Percentiles rank a stretch among this genome's conserved stretches.
phyloP scores from a whole-genome alignment of 2,888 invertebrate genomes.

The Kryphioiulus occultus region DNA sequence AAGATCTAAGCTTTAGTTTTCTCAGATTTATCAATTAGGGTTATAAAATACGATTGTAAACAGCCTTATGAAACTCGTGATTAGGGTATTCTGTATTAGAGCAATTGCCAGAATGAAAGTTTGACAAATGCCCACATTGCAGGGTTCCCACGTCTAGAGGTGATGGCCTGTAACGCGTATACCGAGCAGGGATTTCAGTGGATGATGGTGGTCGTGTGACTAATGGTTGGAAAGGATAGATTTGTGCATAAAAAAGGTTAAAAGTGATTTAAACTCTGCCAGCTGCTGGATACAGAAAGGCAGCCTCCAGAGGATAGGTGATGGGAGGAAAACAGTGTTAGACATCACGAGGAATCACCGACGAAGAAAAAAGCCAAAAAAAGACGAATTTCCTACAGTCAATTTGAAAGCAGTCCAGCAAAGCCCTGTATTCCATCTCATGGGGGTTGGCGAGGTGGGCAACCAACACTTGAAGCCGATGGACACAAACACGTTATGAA shows the following conservation, averaged over 20 bases:
- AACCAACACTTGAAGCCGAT: neutral
- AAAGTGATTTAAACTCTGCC: slow-evolving; percentile 43
- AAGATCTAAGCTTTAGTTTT: no score
- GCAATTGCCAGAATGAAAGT: neutral
- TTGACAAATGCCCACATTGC: neutral
- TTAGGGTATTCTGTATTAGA: neutral
- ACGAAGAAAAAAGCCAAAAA: neutral
- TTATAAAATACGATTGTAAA: no score
- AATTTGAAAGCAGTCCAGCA: neutral
- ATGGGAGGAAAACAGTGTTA: slow-evolving; percentile 2
- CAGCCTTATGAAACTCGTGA: no score
- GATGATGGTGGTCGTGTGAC: slow-evolving; percentile 44
- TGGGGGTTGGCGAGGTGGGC: neutral
- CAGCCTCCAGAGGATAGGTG: slow-evolving; percentile 37
- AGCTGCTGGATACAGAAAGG: slow-evolving; percentile 31
- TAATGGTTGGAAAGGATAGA: slow-evolving; percentile 42
- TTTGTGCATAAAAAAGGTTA: slow-evolving; percentile 37
- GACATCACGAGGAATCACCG: neutral
- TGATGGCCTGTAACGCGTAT: neutral
- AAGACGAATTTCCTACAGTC: slow-evolving; percentile 5
- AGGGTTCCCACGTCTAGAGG: neutral
- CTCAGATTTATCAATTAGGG: no score
- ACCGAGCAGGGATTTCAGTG: slow-evolving; percentile 8
- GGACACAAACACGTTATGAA: no score
- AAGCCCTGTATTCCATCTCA: neutral